Percentiles rank a stretch among this genome's conserved stretches.
These are phyloP conservation scores for Aplochiton taeniatus DNA, from an alignment of 2,797 vertebrate species.

Conservation along the genomic window DNA sequence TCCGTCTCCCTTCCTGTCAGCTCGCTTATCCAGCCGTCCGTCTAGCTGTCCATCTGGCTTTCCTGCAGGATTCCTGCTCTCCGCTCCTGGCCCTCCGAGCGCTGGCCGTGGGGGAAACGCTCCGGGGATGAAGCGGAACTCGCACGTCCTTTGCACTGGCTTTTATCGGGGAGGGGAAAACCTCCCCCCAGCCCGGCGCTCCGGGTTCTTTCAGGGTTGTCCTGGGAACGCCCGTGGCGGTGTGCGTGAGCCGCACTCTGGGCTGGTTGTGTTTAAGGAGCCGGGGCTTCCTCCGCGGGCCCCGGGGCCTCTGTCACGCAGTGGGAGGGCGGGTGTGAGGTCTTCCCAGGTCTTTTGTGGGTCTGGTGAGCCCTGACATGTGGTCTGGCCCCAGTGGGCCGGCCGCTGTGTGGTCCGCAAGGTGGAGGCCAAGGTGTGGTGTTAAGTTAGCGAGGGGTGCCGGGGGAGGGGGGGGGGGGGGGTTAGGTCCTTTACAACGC, in stretches of 20 bases:
- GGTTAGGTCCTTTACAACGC: conserved; percentile 60
- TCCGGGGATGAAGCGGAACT: conserved; percentile 39
- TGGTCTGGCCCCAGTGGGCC: conserved; percentile 55
- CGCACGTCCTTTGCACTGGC: no score
- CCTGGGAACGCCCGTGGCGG: conserved; percentile 23
- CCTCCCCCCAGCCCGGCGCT: no score
- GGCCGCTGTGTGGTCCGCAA: conserved; percentile 65
- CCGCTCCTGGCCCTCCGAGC: conserved; percentile 45
- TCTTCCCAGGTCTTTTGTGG: conserved; percentile 64
- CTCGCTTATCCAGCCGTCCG: conserved; percentile 60
- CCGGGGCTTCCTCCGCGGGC: no score
- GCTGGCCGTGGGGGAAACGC: neutral
- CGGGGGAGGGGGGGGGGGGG: conserved; percentile 48
- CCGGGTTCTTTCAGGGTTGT: conserved; percentile 42
- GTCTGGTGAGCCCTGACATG: conserved; percentile 61
- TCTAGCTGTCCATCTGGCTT: conserved; percentile 53
- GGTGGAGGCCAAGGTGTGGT: conserved; percentile 53
- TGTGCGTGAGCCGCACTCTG: no score
- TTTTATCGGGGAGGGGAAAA: no score
- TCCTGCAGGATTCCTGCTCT: conserved; percentile 52
- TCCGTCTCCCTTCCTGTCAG: conserved; percentile 36
- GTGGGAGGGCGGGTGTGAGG: conserved; percentile 57
- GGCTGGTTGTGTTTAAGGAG: no score
- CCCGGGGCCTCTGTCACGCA: no score
- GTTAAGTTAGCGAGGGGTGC: conserved; percentile 50